Evolutionary conservation across 2,113 vertebrate species (phyloP).

Genomic region (Lutjanus erythropterus): DNA sequence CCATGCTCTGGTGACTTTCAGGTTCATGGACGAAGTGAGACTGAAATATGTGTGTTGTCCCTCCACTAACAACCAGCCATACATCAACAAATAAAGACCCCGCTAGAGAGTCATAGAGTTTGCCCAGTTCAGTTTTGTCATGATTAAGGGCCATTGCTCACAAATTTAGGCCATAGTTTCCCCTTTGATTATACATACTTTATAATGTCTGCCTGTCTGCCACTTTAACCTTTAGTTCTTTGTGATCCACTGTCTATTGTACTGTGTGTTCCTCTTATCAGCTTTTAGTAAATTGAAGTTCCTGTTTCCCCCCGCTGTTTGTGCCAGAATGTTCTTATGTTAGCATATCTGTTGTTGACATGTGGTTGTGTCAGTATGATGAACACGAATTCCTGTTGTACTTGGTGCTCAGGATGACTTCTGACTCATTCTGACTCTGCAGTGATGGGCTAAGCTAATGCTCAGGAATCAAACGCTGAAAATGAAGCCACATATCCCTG

Average conservation of each 20-base stretch:
- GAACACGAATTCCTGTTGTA: constrained; percentile 19
- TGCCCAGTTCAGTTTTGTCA: background rate
- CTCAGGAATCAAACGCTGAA: background rate
- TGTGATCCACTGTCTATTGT: constrained; percentile 8
- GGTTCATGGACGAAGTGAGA: background rate
- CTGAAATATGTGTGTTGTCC: no score
- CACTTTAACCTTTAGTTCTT: background rate
- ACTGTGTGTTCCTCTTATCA: constrained; percentile 50
- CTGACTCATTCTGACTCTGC: constrained; percentile 7
- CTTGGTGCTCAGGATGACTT: background rate
- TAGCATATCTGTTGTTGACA: constrained; percentile 32
- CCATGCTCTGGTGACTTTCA: background rate
- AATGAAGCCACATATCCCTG: background rate
- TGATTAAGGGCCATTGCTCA: background rate
- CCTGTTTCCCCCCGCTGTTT: constrained; percentile 39
- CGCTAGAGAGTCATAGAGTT: background rate
- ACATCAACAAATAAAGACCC: background rate
- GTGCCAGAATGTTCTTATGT: constrained; percentile 23
- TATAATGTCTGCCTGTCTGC: background rate
- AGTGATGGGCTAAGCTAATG: background rate
- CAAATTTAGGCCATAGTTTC: background rate
- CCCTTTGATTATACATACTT: background rate
- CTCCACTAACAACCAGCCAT: background rate
- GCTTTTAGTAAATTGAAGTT: constrained; percentile 38
- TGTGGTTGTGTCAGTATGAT: constrained; percentile 15